Conservation (phyloP, 2,113 vertebrate genomes). For the Lanius collurio region DNA sequence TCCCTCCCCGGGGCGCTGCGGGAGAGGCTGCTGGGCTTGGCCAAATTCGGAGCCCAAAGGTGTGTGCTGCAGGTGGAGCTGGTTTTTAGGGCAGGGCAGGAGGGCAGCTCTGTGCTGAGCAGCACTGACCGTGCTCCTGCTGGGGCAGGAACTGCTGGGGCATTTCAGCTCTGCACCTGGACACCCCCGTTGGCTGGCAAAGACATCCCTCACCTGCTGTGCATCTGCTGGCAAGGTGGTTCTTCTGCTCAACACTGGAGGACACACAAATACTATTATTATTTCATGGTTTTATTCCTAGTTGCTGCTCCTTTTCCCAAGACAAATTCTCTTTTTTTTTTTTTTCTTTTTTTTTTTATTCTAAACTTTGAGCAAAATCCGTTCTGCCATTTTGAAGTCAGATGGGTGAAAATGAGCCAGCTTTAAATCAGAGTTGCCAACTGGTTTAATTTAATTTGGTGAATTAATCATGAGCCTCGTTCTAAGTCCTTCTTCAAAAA, state of each 20-base stretch:
- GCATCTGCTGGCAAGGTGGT: neutral
- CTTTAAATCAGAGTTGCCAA: slow-evolving; percentile 40
- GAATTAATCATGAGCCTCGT: slow-evolving; percentile 59
- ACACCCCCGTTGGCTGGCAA: rapidly evolving
- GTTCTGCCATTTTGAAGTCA: slow-evolving; percentile 46
- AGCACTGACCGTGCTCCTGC: rapidly evolving
- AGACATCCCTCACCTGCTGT: neutral
- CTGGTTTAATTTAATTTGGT: slow-evolving; percentile 56
- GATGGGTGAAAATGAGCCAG: slow-evolving; percentile 40
- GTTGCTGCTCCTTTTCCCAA: neutral
- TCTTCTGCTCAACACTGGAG: neutral
- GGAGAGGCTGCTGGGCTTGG: neutral
- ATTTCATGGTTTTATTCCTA: neutral
- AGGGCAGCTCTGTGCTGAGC: neutral
- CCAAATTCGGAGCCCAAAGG: neutral
- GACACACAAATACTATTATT: neutral
- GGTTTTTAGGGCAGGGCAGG: neutral
- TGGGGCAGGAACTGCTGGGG: neutral
- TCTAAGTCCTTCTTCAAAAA: slow-evolving; percentile 25
- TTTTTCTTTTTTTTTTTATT: neutral
- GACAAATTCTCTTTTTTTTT: neutral
- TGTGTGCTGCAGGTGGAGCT: neutral
- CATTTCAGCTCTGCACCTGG: neutral
- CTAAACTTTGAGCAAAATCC: slow-evolving; percentile 25
- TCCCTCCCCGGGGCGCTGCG: neutral